Conservation (phyloP, 2,113 vertebrate genomes). For the Anarhynchus alexandrinus region DNA sequence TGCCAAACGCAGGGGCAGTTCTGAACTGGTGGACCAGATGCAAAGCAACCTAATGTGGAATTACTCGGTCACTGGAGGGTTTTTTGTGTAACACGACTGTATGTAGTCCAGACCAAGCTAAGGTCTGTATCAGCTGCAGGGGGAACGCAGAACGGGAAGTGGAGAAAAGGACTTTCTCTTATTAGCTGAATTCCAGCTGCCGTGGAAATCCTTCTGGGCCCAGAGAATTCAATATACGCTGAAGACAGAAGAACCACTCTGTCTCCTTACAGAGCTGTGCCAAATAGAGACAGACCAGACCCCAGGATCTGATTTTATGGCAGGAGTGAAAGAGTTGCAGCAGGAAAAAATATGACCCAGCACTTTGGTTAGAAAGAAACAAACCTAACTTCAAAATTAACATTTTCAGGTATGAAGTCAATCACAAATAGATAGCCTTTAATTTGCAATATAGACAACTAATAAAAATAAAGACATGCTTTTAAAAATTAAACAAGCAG, state of each 20-base stretch:
- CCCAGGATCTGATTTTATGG: not conserved
- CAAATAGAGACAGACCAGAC: not conserved
- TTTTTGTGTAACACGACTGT: not conserved
- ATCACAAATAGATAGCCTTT: not conserved
- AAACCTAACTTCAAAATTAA: not conserved
- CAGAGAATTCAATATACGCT: not conserved
- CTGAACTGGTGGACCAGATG: not conserved
- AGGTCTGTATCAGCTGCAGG: not conserved
- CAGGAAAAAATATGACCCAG: not conserved
- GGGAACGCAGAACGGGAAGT: not conserved
- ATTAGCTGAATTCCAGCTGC: conserved; percentile 32
- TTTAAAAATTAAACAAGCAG: not conserved
- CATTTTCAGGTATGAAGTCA: not conserved
- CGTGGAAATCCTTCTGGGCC: not conserved
- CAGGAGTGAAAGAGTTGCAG: not conserved
- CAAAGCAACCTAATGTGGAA: not conserved
- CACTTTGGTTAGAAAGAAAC: not conserved
- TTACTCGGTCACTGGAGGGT: not conserved
- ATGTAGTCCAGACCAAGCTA: not conserved
- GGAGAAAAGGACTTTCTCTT: not conserved
- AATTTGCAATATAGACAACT: not conserved
- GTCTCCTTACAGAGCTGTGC: not conserved
- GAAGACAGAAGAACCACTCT: not conserved
- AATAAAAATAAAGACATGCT: not conserved
- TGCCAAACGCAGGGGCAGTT: not conserved